Conservation (phyloP, 2,888 invertebrate genomes). For the Morinoia aosen region DNA sequence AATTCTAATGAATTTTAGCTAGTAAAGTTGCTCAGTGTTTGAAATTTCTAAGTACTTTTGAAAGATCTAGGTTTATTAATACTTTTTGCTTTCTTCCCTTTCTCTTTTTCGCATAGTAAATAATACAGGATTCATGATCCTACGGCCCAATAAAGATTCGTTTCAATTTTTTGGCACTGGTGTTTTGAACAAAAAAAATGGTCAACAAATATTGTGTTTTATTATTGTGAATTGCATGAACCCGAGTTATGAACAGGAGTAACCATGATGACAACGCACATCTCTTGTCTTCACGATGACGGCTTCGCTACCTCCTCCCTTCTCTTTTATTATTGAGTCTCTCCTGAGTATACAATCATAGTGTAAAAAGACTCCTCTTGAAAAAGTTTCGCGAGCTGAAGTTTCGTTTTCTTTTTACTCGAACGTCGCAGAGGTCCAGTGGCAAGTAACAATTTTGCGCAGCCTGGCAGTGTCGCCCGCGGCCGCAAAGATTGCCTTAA, state of each 20-base stretch:
- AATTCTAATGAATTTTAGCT: no score
- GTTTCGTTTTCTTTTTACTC: background rate
- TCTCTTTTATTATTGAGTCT: slow-evolving; percentile 3
- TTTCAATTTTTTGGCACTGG: no score
- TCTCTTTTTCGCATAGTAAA: no score
- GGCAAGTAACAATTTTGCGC: slow-evolving; percentile 49
- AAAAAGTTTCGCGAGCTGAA: slow-evolving; percentile 8
- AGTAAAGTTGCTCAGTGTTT: no score
- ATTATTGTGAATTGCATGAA: background rate
- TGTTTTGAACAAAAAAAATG: no score
- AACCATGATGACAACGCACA: background rate
- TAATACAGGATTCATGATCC: no score
- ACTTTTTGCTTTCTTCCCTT: no score
- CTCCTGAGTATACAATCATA: background rate
- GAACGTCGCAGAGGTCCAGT: slow-evolving; percentile 1
- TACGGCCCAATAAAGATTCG: no score
- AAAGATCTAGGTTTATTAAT: no score
- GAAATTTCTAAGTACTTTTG: no score
- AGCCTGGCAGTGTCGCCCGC: background rate
- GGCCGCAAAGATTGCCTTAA: slow-evolving; percentile 15
- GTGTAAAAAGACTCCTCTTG: background rate
- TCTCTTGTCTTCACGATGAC: background rate
- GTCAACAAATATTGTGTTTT: no score
- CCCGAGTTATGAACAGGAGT: background rate
- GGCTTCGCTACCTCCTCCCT: background rate